These are phyloP conservation scores for Limnothrissa miodon DNA, from an alignment of 2,113 vertebrate species.

Conservation along the genomic window DNA sequence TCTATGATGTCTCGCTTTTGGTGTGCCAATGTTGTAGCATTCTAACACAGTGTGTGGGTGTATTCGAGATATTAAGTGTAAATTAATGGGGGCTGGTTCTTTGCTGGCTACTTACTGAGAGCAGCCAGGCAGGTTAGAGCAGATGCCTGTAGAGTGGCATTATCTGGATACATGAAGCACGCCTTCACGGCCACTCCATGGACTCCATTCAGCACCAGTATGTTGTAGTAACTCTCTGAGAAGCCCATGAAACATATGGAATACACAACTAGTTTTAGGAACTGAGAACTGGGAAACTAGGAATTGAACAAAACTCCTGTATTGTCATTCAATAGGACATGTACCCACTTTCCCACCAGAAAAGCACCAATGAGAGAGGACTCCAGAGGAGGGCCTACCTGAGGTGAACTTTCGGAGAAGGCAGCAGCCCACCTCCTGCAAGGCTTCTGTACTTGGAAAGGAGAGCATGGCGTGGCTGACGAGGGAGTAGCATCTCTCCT, in stretches of 20 bases:
- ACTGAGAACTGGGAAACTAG: too few relatives aligned
- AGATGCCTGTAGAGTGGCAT: constrained; percentile 76
- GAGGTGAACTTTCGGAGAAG: constrained; percentile 84
- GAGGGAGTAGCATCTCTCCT: constrained; percentile 85
- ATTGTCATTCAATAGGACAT: not conserved
- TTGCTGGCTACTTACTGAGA: constrained; percentile 79
- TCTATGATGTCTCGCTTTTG: not conserved
- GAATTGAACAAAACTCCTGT: not conserved
- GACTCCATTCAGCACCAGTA: constrained; percentile 87
- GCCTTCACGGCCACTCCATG: constrained; percentile 80
- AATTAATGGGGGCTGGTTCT: not conserved
- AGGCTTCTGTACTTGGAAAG: constrained; percentile 75
- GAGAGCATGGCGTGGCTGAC: constrained; percentile 77
- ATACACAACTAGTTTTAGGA: too few relatives aligned
- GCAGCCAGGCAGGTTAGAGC: constrained; percentile 84
- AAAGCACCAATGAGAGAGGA: not conserved
- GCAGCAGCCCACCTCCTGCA: constrained; percentile 89
- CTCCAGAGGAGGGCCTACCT: constrained; percentile 71
- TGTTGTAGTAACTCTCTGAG: constrained; percentile 89
- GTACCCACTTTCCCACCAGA: not conserved
- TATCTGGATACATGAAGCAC: constrained; percentile 74
- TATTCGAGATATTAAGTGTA: not conserved
- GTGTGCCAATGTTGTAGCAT: not conserved
- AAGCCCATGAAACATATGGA: not conserved
- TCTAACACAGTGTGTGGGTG: not conserved